Base-by-base conservation (phyloP, 2,797 vertebrate genomes). In the Pseudomugil gertrudae region DNA sequence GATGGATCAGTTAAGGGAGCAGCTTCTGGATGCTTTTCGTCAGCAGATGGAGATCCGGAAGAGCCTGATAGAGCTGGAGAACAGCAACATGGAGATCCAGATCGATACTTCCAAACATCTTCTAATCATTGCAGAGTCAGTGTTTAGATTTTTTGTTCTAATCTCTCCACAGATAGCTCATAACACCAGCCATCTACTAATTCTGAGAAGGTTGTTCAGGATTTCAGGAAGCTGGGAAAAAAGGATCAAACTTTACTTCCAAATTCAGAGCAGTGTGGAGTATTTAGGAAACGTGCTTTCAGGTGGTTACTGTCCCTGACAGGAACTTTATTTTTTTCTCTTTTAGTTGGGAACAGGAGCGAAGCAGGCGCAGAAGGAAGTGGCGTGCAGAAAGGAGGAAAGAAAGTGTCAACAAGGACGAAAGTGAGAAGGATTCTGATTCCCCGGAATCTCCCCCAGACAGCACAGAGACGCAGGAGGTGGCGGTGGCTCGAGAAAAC, bases 21-120 rank as follows among this genome's bases (percentile, higher is more conserved):
- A 96, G 90, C 93, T 97, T 48, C 80, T 95, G 62, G 83, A 93
- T 19, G 95, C 94, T 2, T 95, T 96, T 81, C 90, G 92, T 14
- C 94, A 97, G 64, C 95, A 96, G 90, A 96, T 95, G 93, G 95
- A 96, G 13, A 93, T 96, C 66, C 89, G 92, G n/a, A 93, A 89
- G 63, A 93, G 76, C 69, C 92, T 97, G 63, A 94, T 96, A 92
- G 95, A 94, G 79, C 92, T 96, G 90, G 95, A 97, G 61, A 95
- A 92, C 90, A 94, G 57, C 9, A 89, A 93, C 88, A 93, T 95
- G 94, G 94, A 94, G 70, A 92, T 95, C 79, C 95, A 95, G 90
- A 94, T 96, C 0, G 94, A 96, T 78, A 95, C 94, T 5, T 95
- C 96, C 76, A 95, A 93, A 66, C 94, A 96, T 72, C 93, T 96